These are phyloP conservation scores for Megaptera novaeangliae DNA, from an alignment of 2,113 vertebrate genomes.

Conservation along the genomic window DNA sequence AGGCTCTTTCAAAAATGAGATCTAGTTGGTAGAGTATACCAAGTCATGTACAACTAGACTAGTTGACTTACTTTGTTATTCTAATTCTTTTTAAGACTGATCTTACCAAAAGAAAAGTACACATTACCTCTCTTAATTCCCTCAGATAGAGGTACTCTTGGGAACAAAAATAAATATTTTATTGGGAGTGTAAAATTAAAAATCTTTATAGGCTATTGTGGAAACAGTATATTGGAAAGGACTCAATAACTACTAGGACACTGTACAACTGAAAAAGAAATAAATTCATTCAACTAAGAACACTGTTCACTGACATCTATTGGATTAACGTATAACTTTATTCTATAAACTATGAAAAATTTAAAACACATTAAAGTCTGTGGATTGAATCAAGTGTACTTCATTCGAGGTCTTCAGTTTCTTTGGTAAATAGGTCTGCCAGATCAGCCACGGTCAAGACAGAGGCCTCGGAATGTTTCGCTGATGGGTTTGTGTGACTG, in stretches of 20 bases:
- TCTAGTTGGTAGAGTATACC: conserved; percentile 55
- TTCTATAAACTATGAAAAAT: conserved; percentile 1
- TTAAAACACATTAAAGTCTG: not conserved
- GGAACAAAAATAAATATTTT: conserved; percentile 71
- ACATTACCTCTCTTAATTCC: conserved; percentile 45
- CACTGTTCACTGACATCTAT: conserved; percentile 49
- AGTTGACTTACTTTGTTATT: conserved; percentile 53
- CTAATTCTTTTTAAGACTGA: conserved; percentile 20
- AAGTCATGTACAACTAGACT: conserved; percentile 67
- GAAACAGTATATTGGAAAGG: conserved; percentile 61
- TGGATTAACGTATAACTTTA: conserved; percentile 45
- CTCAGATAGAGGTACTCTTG: conserved; percentile 68
- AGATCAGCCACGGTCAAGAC: conserved; percentile 95
- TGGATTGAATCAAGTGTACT: not conserved
- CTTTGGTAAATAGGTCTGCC: conserved; percentile 95
- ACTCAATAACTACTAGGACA: conserved; percentile 32
- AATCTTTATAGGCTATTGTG: conserved; percentile 62
- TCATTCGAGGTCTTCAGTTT: conserved; percentile 90
- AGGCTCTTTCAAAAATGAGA: conserved; percentile 74
- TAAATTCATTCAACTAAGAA: conserved; percentile 16
- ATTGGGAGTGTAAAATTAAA: conserved; percentile 76
- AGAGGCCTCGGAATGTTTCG: conserved; percentile 95
- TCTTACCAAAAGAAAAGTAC: conserved; percentile 24
- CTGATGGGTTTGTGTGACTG: conserved; percentile 90
- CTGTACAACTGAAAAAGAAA: conserved; percentile 46